Evolutionary conservation across 2,888 invertebrate genomes (phyloP).

Genomic region (Hesperia comma): DNA sequence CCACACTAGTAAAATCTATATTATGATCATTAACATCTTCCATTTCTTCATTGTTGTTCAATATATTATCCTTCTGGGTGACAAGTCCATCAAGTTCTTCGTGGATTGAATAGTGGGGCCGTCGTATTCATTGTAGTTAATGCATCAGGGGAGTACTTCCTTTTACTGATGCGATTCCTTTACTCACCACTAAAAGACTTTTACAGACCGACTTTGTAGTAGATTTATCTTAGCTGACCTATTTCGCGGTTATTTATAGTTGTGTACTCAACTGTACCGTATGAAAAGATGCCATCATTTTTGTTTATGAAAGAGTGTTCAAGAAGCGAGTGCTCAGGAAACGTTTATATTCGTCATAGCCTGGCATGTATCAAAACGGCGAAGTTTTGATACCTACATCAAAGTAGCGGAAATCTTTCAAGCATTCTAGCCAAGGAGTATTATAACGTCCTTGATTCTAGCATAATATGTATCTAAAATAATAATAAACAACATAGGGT

Average conservation of each 20-base stretch:
- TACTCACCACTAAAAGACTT: conserved; percentile 29
- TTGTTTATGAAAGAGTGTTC: conserved; percentile 7
- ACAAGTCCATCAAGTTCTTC: conserved; percentile 16
- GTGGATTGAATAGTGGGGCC: conserved; percentile 32
- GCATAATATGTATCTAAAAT: too few species aligned
- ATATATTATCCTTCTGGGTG: background rate
- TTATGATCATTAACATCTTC: background rate
- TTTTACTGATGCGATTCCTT: conserved; percentile 32
- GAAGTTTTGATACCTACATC: background rate
- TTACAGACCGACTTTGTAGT: conserved; percentile 18
- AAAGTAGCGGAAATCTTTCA: background rate
- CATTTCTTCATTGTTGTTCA: background rate
- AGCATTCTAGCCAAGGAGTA: background rate
- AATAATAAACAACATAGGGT: too few species aligned
- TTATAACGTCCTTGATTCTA: too few species aligned
- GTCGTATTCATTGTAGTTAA: conserved; percentile 28
- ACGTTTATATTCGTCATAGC: background rate
- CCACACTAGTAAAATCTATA: too few species aligned
- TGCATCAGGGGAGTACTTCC: conserved; percentile 26
- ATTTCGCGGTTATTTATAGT: conserved; percentile 17
- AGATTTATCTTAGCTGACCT: conserved; percentile 31
- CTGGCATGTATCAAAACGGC: conserved; percentile 2
- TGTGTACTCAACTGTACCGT: conserved; percentile 17
- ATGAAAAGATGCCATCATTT: conserved; percentile 13
- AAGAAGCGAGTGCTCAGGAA: conserved; percentile 6